phyloP scores from a whole-genome alignment of 2,113 vertebrate genomes.

The Sialia sialis region DNA sequence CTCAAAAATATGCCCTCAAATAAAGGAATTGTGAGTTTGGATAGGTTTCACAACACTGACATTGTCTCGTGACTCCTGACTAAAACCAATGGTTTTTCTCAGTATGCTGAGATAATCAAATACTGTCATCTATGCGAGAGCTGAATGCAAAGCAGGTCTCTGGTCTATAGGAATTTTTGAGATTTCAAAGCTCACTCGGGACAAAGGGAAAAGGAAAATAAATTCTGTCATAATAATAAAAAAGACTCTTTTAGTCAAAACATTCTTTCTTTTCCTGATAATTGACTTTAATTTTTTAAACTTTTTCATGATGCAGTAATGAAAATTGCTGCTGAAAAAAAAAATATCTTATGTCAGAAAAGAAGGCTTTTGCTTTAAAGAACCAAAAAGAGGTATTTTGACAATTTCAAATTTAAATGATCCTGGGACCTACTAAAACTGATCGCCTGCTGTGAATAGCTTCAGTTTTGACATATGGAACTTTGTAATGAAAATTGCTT shows the following conservation, averaged over 20 bases:
- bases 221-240: background rate
- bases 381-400: background rate
- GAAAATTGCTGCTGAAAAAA: background rate
- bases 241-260: background rate
- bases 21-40: background rate
- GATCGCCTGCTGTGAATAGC: background rate
- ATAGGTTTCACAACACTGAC: background rate
- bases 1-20: background rate
- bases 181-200: background rate
- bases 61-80: background rate
- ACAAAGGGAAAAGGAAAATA: background rate
- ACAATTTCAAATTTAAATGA: background rate
- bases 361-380: background rate
- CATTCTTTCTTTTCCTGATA: background rate
- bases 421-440: background rate
- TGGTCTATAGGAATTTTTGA: background rate
- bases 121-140: background rate
- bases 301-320: background rate
- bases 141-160: background rate
- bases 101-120: background rate
- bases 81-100: background rate
- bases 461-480: slow-evolving; percentile 3
- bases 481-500: background rate
- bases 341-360: background rate
- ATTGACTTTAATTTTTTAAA: background rate